Evolutionary conservation across 2,888 invertebrate genomes (phyloP).

Genomic region (Patella ulyssiponensis): DNA sequence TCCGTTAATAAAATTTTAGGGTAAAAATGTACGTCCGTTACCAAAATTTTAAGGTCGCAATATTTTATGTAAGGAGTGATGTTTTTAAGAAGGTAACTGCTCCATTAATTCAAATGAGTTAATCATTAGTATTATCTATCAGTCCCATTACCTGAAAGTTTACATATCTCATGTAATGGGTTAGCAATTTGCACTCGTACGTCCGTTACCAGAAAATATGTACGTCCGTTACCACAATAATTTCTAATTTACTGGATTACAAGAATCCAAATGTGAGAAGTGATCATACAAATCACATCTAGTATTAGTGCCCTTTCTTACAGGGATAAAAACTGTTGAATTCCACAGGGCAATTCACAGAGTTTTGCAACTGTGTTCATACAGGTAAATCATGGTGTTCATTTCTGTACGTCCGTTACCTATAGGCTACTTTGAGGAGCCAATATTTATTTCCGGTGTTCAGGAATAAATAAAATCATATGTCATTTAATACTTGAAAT

Average conservation of each 20-base stretch:
- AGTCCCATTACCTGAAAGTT: neutral
- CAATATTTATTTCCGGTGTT: neutral
- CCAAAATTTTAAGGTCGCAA: neutral
- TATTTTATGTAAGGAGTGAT: neutral
- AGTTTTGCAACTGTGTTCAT: slow-evolving; percentile 3
- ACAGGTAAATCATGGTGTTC: neutral
- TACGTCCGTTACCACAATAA: slow-evolving; percentile 8
- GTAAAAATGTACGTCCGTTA: neutral
- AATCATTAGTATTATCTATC: neutral
- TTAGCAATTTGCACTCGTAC: slow-evolving; percentile 7
- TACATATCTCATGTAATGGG: neutral
- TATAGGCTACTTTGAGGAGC: neutral
- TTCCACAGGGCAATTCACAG: neutral
- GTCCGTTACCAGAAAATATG: slow-evolving; percentile 2
- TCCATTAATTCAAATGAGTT: neutral
- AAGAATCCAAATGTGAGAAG: neutral
- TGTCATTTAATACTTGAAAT: neutral
- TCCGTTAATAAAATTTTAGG: no score
- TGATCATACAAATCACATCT: neutral
- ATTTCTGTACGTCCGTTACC: slow-evolving; percentile 5
- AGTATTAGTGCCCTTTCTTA: neutral
- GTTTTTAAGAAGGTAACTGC: neutral
- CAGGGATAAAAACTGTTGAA: neutral
- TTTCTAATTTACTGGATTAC: slow-evolving; percentile 1
- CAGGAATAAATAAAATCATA: neutral